These are phyloP conservation scores for Drosophila burlai DNA, from an alignment of 1,140 invertebrate species.

Conservation along the genomic window DNA sequence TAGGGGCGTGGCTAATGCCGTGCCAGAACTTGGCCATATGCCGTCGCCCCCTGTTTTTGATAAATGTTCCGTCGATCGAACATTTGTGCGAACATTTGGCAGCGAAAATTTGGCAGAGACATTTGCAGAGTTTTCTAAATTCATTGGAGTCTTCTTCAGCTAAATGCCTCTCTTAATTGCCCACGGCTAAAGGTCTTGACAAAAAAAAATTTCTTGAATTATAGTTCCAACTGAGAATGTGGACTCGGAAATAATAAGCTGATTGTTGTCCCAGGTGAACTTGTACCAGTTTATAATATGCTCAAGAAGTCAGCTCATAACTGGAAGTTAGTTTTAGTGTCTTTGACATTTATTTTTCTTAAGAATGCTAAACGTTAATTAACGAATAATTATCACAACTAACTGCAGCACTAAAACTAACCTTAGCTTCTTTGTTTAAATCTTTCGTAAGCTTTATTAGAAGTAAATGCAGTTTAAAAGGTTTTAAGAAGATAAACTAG, in stretches of 20 bases:
- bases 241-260: background rate
- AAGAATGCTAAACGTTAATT: background rate
- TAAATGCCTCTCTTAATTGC: slow-evolving; percentile 1
- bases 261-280: background rate
- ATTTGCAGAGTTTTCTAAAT: slow-evolving; percentile 1
- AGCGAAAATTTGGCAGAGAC: slow-evolving; percentile 21
- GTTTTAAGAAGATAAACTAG: background rate
- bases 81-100: slow-evolving; percentile 40
- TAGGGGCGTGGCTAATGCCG: slow-evolving; percentile 65
- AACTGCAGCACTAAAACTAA: background rate
- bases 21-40: slow-evolving; percentile 63
- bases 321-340: background rate
- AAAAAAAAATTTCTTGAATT: background rate
- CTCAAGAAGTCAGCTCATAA: background rate
- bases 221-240: background rate
- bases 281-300: background rate
- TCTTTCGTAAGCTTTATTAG: background rate
- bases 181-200: background rate
- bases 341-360: background rate
- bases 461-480: background rate
- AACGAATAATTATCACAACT: background rate
- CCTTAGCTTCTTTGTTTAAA: background rate
- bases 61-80: slow-evolving; percentile 56
- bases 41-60: slow-evolving; percentile 63
- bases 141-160: background rate